Evolutionary conservation across 2,797 vertebrate genomes (phyloP).

Genomic region (Enteromius trimaculatus): DNA sequence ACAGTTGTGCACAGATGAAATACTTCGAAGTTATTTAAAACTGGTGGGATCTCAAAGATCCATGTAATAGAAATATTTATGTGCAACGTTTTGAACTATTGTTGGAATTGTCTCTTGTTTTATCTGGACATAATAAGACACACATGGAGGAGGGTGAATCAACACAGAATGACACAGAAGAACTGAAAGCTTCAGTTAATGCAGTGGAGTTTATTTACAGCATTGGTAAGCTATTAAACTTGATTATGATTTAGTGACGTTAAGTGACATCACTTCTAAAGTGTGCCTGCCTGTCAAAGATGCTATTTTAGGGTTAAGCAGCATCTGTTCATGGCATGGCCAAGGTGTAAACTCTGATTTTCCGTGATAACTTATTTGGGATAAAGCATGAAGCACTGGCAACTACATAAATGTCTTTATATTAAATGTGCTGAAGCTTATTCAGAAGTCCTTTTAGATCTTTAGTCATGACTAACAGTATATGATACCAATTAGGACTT

Average conservation of each 20-base stretch:
- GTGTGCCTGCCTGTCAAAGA: not conserved
- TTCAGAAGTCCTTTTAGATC: not conserved
- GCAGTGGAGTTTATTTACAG: slow-evolving; percentile 70
- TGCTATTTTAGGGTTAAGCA: slow-evolving; percentile 25
- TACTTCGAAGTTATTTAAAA: not conserved
- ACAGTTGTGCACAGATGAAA: not conserved
- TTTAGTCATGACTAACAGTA: not conserved
- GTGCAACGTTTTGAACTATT: not conserved
- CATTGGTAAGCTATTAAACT: slow-evolving; percentile 67
- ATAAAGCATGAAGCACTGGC: not conserved
- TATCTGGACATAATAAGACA: slow-evolving; percentile 14
- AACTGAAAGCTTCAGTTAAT: slow-evolving; percentile 64
- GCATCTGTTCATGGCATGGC: slow-evolving; percentile 44
- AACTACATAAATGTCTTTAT: not conserved
- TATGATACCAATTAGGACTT: not conserved
- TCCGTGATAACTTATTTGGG: not conserved
- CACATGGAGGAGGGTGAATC: slow-evolving; percentile 43
- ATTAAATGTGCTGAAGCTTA: not conserved
- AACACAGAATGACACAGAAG: slow-evolving; percentile 27
- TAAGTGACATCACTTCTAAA: not conserved
- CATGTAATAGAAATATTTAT: not conserved
- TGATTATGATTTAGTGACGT: not conserved
- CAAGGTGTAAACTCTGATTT: not conserved
- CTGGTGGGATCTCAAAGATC: not conserved
- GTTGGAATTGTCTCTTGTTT: not conserved